Evolutionary conservation across 2,113 vertebrate genomes (phyloP).

Genomic region (Sterrhoptilus dennistouni): DNA sequence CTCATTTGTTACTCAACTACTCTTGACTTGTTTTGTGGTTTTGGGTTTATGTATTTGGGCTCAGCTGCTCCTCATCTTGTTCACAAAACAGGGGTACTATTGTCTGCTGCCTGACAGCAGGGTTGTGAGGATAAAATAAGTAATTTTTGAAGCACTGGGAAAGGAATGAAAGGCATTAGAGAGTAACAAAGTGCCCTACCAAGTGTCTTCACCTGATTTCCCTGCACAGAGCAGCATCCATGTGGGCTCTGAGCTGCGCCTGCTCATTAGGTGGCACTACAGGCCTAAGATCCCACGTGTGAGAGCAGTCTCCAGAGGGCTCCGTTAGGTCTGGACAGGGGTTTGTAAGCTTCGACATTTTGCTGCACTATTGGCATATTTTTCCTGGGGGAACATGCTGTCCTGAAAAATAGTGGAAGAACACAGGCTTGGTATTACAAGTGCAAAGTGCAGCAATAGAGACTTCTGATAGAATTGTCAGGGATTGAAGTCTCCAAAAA

Average conservation of each 20-base stretch:
- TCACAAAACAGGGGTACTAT: background rate
- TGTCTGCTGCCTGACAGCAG: background rate
- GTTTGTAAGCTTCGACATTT: background rate
- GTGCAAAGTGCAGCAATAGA: background rate
- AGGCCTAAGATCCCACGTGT: background rate
- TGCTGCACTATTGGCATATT: background rate
- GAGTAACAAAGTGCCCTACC: background rate
- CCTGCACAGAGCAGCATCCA: rapidly evolving
- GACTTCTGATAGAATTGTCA: background rate
- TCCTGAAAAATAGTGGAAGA: background rate
- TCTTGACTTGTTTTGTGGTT: background rate
- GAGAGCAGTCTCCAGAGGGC: background rate
- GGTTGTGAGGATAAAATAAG: background rate
- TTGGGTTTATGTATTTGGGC: background rate
- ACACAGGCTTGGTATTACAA: background rate
- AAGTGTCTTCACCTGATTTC: background rate
- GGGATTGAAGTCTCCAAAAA: background rate
- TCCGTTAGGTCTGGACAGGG: background rate
- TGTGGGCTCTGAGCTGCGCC: background rate
- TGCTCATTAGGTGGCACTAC: conserved; percentile 65
- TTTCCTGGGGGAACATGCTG: background rate
- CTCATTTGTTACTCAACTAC: background rate
- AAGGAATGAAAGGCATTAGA: background rate
- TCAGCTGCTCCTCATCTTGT: background rate
- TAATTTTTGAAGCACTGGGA: background rate